Evolutionary conservation across 2,113 vertebrate genomes (phyloP).

Genomic region (Nibea coibor): DNA sequence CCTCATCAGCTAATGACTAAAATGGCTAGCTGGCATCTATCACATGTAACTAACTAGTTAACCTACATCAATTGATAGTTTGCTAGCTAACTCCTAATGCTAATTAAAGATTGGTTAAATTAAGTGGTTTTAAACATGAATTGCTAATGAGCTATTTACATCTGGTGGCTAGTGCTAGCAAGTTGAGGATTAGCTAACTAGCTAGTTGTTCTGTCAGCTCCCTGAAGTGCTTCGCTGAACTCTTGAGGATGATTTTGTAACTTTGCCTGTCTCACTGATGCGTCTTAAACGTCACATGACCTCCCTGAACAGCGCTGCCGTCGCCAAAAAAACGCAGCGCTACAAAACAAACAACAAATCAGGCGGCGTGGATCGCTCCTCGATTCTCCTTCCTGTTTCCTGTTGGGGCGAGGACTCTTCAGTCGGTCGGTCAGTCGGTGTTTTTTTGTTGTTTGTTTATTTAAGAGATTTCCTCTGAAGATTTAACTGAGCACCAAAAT

Average conservation of each 20-base stretch:
- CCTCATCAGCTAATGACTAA: too few species aligned
- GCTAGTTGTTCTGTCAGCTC: conserved; percentile 43
- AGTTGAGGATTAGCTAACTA: too few species aligned
- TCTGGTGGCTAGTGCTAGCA: too few species aligned
- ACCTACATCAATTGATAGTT: too few species aligned
- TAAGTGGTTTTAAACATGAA: too few species aligned
- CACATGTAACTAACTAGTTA: too few species aligned
- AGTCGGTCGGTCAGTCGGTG: conserved; percentile 2
- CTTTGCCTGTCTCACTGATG: conserved; percentile 65
- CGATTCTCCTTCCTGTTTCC: conserved; percentile 7
- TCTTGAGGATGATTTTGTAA: conserved; percentile 59
- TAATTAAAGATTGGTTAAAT: too few species aligned
- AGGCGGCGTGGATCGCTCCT: conserved; percentile 34
- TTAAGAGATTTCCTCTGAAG: conserved; percentile 21
- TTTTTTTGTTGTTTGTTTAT: background rate
- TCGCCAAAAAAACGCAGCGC: conserved; percentile 32
- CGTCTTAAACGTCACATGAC: conserved; percentile 56
- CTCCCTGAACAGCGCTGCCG: conserved; percentile 29
- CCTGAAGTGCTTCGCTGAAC: conserved; percentile 66
- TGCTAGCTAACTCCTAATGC: too few species aligned
- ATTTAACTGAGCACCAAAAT: conserved; percentile 75
- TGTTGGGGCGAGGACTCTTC: too few species aligned
- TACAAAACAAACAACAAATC: conserved; percentile 43
- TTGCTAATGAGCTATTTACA: conserved; percentile 25
- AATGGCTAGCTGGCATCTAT: too few species aligned